Evolutionary conservation across 2,113 vertebrate genomes (phyloP), one percentile per base, ranked within the genome.

Genomic region (Phrynocephalus versicolor): DNA sequence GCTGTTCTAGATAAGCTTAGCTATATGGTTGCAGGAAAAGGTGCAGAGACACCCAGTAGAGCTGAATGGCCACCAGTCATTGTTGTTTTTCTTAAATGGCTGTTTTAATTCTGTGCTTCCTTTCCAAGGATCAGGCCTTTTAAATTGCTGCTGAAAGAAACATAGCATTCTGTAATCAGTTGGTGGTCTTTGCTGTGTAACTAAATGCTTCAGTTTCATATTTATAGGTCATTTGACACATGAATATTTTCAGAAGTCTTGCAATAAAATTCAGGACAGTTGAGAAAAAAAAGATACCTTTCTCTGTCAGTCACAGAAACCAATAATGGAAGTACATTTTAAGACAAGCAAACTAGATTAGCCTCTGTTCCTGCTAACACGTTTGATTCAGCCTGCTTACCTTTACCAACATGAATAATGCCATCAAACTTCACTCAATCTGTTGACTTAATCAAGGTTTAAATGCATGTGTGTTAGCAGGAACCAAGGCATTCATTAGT

Each of bases 91-190:
- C 87, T 86, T 92, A 85, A 86, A 85, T 87, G 93, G 95, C 91
- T 92, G 87, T 94, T 95, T 80, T 91, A 91, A 90, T 93, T 93
- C 92, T 91, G 91, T 95, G 95, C 95, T 96, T 97, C 94, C 95
- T 96, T 96, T 93, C 90, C 95, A 93, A 95, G 90, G 91, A 90
- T 95, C 87, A 89, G 85, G 87, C n/a, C 90, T 91, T 95, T 86
- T 82, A 90, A 95, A 86, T 93, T 94, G 91, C 91, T 94, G 89
- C 86, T 14, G 19, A 95, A 94, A 78, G 88, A 94, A 94, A 93
- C 13, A 14, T 91, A 80, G 14, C 92, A 85, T 88, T 83, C 85
- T 94, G 87, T 90, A 86, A 91, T 93, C 92, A 93, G 93, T 85
- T 77, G 72, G 88, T 94, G 94, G 95, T 94, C 92, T 95, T 95